Evolutionary conservation across 2,888 invertebrate genomes (phyloP).

Genomic region (Caenorhabditis sp.): DNA sequence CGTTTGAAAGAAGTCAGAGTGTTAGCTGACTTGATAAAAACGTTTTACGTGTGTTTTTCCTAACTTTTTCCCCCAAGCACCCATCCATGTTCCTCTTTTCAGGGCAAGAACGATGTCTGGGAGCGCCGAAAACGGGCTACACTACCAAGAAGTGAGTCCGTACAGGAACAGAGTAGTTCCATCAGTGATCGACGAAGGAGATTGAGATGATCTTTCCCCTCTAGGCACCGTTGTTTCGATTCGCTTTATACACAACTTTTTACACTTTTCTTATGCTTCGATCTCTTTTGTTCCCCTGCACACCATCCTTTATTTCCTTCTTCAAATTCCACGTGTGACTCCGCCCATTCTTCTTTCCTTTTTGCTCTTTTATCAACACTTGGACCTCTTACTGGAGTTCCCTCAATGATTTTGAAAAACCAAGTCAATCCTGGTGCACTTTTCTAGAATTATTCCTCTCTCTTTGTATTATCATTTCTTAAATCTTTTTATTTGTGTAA

Average conservation of each 20-base stretch:
- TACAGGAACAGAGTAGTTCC: conserved; percentile 27
- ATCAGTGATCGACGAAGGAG: conserved; percentile 28
- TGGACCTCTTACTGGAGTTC: too few relatives aligned
- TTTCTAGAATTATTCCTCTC: conserved; percentile 23
- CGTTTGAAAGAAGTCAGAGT: conserved; percentile 67
- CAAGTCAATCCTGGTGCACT: conserved; percentile 59
- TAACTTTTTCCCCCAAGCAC: neutral
- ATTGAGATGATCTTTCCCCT: neutral
- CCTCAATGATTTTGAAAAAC: neutral
- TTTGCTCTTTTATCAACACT: neutral
- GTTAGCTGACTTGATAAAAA: conserved; percentile 60
- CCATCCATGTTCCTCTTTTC: conserved; percentile 11
- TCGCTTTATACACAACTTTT: conserved; percentile 30
- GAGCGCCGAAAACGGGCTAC: conserved; percentile 70
- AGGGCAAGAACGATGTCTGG: conserved; percentile 74
- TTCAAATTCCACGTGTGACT: conserved; percentile 55
- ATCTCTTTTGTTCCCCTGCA: conserved; percentile 58
- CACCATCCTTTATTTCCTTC: conserved; percentile 23
- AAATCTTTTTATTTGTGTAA: conserved; percentile 9
- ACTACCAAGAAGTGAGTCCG: conserved; percentile 60
- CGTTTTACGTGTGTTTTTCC: conserved; percentile 40
- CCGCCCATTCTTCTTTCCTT: conserved; percentile 50
- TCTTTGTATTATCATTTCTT: conserved; percentile 13
- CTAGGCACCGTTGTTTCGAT: conserved; percentile 39
- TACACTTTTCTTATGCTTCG: conserved; percentile 48